These are phyloP conservation scores for Eudemis profundana DNA, from an alignment of 2,888 invertebrate species.

Conservation along the genomic window DNA sequence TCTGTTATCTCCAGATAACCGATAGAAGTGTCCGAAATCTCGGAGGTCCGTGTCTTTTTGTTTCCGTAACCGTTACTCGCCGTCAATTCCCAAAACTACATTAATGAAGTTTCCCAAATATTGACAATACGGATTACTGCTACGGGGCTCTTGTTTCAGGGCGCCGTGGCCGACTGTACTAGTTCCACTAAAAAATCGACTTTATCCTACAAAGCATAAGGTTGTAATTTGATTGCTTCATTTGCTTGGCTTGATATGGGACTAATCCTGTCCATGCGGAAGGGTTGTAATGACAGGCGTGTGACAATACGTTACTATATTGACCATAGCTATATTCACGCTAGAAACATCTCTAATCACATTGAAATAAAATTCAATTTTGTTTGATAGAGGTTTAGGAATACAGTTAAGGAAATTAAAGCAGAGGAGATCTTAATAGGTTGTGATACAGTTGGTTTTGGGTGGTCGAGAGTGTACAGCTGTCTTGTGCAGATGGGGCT, in stretches of 20 bases:
- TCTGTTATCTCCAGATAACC: neutral
- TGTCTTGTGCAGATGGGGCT: constrained; percentile 33
- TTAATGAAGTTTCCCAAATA: constrained; percentile 36
- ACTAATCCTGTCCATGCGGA: constrained; percentile 55
- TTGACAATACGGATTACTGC: constrained; percentile 38
- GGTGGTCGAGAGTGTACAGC: constrained; percentile 4
- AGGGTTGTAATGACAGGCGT: constrained; percentile 50
- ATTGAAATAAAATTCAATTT: neutral
- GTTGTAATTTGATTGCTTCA: constrained; percentile 9
- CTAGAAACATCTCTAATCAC: neutral
- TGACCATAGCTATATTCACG: constrained; percentile 49
- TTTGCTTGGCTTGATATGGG: neutral
- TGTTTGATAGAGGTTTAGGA: neutral
- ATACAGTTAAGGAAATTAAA: neutral
- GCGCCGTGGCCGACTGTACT: constrained; percentile 3
- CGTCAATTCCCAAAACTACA: constrained; percentile 27
- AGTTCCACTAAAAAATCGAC: constrained; percentile 25
- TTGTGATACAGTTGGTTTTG: constrained; percentile 1
- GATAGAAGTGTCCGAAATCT: neutral
- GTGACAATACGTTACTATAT: constrained; percentile 53
- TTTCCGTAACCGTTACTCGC: constrained; percentile 28
- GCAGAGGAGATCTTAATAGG: neutral
- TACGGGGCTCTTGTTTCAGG: constrained; percentile 43
- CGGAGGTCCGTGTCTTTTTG: constrained; percentile 25
- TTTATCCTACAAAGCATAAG: constrained; percentile 9